Conservation (phyloP, 2,888 invertebrate species). For the Stegana nigrithorax region DNA sequence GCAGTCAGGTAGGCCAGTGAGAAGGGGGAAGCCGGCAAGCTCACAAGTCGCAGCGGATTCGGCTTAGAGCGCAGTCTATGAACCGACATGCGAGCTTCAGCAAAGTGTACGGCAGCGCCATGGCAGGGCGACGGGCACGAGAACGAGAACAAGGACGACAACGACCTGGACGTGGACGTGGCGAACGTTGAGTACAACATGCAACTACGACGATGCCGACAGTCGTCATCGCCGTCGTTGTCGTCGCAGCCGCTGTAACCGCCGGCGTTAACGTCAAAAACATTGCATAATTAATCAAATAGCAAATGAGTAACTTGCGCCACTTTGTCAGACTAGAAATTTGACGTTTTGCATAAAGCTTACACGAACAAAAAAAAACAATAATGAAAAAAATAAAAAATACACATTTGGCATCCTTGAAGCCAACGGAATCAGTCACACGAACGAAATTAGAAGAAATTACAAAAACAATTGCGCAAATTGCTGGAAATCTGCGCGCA, state of each 20-base stretch:
- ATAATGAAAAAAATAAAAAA: neutral
- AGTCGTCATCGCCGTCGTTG: too few relatives aligned
- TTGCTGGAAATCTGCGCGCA: neutral
- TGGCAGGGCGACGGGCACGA: neutral
- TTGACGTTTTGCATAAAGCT: neutral
- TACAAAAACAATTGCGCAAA: conserved; percentile 14
- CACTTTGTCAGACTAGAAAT: too few relatives aligned
- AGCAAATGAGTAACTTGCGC: conserved; percentile 2
- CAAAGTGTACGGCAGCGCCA: neutral
- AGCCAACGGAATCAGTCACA: neutral
- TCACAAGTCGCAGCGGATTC: too few relatives aligned
- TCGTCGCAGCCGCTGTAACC: too few relatives aligned
- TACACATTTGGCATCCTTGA: neutral
- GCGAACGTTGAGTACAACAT: neutral
- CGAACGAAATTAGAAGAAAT: neutral
- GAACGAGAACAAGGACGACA: too few relatives aligned
- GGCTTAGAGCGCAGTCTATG: too few relatives aligned
- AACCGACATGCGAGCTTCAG: neutral
- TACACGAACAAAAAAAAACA: neutral
- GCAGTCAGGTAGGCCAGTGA: neutral
- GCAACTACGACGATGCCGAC: neutral
- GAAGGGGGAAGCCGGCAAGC: too few relatives aligned
- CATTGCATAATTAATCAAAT: conserved; percentile 18
- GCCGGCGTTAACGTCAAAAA: neutral
- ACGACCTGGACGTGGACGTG: too few relatives aligned